phyloP scores from a whole-genome alignment of 2,888 invertebrate genomes.

The Zhuqinia jingwanae region DNA sequence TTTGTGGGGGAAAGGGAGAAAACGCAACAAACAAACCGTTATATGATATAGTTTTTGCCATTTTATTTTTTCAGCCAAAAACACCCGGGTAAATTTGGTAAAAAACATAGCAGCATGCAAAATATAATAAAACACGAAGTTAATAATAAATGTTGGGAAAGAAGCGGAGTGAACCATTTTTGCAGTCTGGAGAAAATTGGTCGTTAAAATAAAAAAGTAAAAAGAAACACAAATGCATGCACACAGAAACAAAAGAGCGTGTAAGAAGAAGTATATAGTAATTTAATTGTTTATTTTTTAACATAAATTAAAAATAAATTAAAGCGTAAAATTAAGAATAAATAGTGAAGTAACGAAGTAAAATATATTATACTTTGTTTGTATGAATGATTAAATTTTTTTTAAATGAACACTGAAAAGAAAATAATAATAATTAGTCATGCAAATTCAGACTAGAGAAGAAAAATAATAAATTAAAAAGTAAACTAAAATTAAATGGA shows the following conservation, averaged over 20 bases:
- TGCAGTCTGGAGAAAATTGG: no score
- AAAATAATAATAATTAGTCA: constrained; percentile 12
- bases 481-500: constrained; percentile 11
- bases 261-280: neutral
- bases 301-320: constrained; percentile 10
- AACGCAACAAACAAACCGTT: constrained; percentile 26
- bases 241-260: constrained; percentile 3
- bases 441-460: constrained; percentile 29
- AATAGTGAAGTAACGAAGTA: neutral
- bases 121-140: neutral
- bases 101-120: neutral
- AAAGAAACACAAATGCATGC: neutral
- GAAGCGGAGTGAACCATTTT: neutral
- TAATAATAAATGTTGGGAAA: neutral
- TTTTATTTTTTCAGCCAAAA: no score
- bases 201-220: neutral
- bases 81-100: neutral
- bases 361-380: constrained; percentile 9
- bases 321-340: constrained; percentile 25
- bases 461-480: constrained; percentile 8
- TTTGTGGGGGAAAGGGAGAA: neutral
- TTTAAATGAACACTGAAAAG: constrained; percentile 23
- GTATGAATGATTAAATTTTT: neutral
- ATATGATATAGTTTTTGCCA: no score
- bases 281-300: neutral